Evolutionary conservation across 2,113 vertebrate genomes (phyloP), one percentile per base, ranked within the genome.

Genomic region (Orycteropus afer): DNA sequence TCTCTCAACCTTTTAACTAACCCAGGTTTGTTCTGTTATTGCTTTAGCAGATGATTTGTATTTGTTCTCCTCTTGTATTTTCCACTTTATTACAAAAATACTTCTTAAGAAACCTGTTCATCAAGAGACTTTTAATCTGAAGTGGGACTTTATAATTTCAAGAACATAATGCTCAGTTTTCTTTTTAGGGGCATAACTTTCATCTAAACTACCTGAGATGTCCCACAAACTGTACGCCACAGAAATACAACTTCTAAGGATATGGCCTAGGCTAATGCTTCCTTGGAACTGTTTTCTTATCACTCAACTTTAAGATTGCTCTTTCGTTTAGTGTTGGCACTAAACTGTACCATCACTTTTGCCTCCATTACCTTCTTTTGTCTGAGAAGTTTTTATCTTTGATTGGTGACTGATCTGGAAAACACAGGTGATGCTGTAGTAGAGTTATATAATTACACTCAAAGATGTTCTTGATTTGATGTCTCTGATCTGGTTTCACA

Each of bases 401-500:
- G 92, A 92, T 40, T 61, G 89, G 82, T 95, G 63, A 96, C 87
- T 97, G 96, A 97, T 94, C 93, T 96, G 93, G 92, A 96, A 96
- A 97, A 96, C 91, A 96, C 90, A 93, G 92, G 86, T 95, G 51
- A 90, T 73, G 71, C 73, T 91, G 81, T 32, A 97, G 97, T 93
- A 94, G 42, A 95, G 25, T 96, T 93, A 92, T 23, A 96, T 94
- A 88, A 96, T n/a, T 94, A 89, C 7, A 96, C 76, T 96, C 90
- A 97, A 89, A 83, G 86, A 93, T 86, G 81, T 93, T 88, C 89
- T 96, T 97, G 95, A 95, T 83, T 95, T 97, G 95, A 95, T 96
- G 96, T 93, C 85, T 97, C 81, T 96, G 94, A 97, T 98, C 92
- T 97, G 96, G 51, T 96, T 97, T 96, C 93, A 93, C 90, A 86